Conservation (phyloP, 2,113 vertebrate species). For the Rhynchomys soricoides region DNA sequence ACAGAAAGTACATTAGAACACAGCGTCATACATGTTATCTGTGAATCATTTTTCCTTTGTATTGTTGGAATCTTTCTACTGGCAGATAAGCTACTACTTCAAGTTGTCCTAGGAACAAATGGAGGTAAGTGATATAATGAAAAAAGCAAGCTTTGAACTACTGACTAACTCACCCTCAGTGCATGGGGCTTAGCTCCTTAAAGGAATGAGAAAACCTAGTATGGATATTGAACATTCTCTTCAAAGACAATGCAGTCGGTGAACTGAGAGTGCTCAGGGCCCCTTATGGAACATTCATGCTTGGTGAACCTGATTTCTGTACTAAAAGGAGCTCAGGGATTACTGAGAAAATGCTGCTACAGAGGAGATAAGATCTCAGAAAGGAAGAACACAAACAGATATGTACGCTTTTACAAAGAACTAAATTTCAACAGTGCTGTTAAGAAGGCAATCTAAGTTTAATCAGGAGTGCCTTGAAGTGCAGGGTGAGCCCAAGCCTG, state of each 20-base stretch:
- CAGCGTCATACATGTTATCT: not conserved
- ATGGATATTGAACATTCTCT: slow-evolving; percentile 49
- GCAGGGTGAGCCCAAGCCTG: not conserved
- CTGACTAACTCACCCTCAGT: not conserved
- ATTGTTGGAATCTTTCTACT: not conserved
- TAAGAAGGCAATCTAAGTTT: slow-evolving; percentile 53
- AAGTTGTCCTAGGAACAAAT: not conserved
- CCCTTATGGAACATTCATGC: slow-evolving; percentile 68
- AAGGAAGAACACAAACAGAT: slow-evolving; percentile 45
- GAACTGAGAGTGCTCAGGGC: slow-evolving; percentile 50
- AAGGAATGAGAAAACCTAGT: slow-evolving; percentile 9
- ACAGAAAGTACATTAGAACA: not conserved
- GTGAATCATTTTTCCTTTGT: not conserved
- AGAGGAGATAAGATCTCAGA: slow-evolving; percentile 53
- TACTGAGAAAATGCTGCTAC: slow-evolving; percentile 63
- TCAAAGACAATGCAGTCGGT: slow-evolving; percentile 43
- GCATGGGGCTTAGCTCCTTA: not conserved
- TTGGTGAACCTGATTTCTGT: slow-evolving; percentile 63
- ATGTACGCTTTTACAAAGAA: slow-evolving; percentile 42
- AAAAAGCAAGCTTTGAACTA: not conserved
- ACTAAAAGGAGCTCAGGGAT: slow-evolving; percentile 8
- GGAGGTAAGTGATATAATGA: not conserved
- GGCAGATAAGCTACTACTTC: not conserved
- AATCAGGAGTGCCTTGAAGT: slow-evolving; percentile 27
- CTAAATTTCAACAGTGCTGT: slow-evolving; percentile 10